Evolutionary conservation across 2,888 invertebrate species (phyloP).

Genomic region (Nebria salina): DNA sequence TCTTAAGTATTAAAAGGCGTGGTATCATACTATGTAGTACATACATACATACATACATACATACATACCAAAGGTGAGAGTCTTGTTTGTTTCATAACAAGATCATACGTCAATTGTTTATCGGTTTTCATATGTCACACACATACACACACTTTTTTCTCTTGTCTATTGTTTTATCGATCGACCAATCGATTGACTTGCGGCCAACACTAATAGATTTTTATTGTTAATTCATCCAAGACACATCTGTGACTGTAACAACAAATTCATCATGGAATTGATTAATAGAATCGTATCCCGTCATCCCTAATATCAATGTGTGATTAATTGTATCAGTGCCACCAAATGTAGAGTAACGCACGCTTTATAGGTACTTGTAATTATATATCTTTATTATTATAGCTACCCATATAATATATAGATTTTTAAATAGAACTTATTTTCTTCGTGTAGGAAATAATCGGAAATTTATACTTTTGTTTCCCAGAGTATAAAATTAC

Average conservation of each 20-base stretch:
- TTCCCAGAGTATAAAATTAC: conserved; percentile 11
- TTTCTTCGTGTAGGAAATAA: too few species aligned
- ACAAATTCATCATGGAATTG: conserved; percentile 41
- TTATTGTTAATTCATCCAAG: conserved; percentile 44
- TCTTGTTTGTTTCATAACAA: background rate
- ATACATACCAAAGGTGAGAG: background rate
- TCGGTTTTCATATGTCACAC: conserved; percentile 27
- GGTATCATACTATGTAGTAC: too few species aligned
- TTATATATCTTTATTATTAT: too few species aligned
- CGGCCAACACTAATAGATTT: conserved; percentile 38
- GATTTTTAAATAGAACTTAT: too few species aligned
- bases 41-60: too few species aligned
- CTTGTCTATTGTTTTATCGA: background rate
- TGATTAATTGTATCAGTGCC: conserved; percentile 36
- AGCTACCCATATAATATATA: too few species aligned
- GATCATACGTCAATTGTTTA: conserved; percentile 30
- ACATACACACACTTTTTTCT: conserved; percentile 33
- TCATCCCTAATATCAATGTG: conserved; percentile 10
- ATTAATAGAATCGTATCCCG: conserved; percentile 38
- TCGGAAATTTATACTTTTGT: background rate
- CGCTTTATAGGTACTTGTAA: background rate
- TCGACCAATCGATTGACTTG: too few species aligned
- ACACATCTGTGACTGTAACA: conserved; percentile 43
- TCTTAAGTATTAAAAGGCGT: too few species aligned
- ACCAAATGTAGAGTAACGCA: conserved; percentile 24